A percentile compares a stretch with the other conserved stretches of the same genome.
These are phyloP conservation scores for Bungarus multicinctus DNA, from an alignment of 2,113 vertebrate genomes.

Conservation along the genomic window DNA sequence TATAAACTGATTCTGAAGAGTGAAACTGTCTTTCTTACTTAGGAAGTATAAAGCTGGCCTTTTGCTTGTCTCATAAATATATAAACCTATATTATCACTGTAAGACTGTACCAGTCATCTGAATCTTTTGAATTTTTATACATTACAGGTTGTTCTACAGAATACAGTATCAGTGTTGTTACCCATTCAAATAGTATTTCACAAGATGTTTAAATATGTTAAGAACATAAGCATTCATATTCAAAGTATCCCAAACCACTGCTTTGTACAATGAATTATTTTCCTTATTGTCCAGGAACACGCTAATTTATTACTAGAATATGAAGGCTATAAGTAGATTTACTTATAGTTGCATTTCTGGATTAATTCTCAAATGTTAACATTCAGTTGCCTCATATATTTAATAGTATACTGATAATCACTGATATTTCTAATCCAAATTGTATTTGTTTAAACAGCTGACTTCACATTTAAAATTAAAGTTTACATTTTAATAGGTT, in stretches of 20 bases:
- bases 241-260: conserved; percentile 13
- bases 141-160: conserved; percentile 48
- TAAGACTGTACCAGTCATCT: conserved; percentile 16
- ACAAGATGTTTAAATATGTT: conserved; percentile 1
- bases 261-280: conserved; percentile 22
- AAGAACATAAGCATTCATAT: not conserved
- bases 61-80: conserved; percentile 9
- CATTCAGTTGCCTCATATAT: conserved; percentile 20
- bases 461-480: conserved; percentile 8
- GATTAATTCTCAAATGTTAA: conserved; percentile 18
- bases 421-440: conserved; percentile 25
- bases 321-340: conserved; percentile 24
- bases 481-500: conserved; percentile 10
- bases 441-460: conserved; percentile 12
- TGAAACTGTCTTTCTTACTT: conserved; percentile 4
- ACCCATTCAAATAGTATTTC: conserved; percentile 14
- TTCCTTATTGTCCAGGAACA: conserved; percentile 35
- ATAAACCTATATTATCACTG: conserved; percentile 7
- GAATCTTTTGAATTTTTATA: conserved; percentile 14
- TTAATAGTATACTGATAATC: not conserved
- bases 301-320: conserved; percentile 30
- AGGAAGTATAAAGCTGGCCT: conserved; percentile 3
- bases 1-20: conserved; percentile 16
- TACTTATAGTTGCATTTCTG: conserved; percentile 32
- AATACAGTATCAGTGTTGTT: conserved; percentile 30